Conservation (phyloP, 2,113 vertebrate genomes). For the Odocoileus virginianus region DNA sequence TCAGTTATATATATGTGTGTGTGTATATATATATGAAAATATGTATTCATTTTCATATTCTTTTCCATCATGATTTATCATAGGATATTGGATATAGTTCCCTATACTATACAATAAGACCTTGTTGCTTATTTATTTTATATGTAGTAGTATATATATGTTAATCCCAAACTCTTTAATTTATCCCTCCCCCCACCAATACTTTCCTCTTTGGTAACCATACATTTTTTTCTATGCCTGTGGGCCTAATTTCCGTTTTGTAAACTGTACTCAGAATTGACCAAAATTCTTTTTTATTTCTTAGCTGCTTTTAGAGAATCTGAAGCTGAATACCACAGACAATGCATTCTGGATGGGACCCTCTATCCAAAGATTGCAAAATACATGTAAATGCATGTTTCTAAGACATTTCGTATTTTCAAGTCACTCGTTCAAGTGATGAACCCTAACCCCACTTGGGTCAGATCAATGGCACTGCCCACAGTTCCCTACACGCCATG, state of each 20-base stretch:
- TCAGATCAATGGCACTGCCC: neutral
- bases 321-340: neutral
- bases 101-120: neutral
- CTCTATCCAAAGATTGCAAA: neutral
- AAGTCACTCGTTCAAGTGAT: neutral
- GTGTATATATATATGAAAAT: neutral
- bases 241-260: neutral
- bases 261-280: neutral
- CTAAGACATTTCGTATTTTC: neutral
- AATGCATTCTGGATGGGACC: neutral
- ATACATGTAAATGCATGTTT: neutral
- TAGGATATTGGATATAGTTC: neutral
- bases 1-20: neutral
- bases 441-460: fast-evolving
- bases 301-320: neutral
- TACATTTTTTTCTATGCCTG: neutral
- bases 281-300: neutral
- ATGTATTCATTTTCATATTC: neutral
- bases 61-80: neutral
- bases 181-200: neutral
- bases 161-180: neutral
- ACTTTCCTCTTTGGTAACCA: neutral
- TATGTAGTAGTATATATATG: neutral
- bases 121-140: neutral
- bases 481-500: fast-evolving